phyloP scores from a whole-genome alignment of 1,140 invertebrate genomes.

The Apolygus lucorum region DNA sequence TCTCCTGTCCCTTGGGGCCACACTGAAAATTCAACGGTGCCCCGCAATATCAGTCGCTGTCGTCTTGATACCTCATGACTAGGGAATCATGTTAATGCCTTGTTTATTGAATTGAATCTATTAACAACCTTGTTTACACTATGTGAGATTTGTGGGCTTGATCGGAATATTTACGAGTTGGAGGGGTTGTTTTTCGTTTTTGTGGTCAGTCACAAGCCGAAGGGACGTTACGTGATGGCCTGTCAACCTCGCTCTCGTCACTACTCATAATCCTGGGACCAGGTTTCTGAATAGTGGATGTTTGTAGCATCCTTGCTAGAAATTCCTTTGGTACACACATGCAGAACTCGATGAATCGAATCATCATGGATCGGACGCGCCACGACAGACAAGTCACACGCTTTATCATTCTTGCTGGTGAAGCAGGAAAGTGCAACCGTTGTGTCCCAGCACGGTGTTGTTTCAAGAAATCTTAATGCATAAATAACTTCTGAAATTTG shows the following conservation, averaged over 20 bases:
- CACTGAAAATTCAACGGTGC: neutral
- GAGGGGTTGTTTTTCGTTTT: neutral
- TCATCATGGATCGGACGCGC: too few relatives aligned
- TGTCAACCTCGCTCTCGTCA: neutral
- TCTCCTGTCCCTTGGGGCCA: neutral
- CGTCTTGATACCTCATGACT: neutral
- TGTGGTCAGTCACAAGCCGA: neutral
- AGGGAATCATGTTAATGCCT: neutral
- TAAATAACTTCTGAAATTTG: too few relatives aligned
- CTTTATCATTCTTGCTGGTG: too few relatives aligned
- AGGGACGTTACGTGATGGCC: neutral
- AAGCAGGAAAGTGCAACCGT: too few relatives aligned
- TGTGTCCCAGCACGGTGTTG: too few relatives aligned
- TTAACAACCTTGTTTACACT: neutral
- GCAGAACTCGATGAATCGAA: too few relatives aligned
- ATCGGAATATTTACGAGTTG: neutral
- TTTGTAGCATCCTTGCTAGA: too few relatives aligned
- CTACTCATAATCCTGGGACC: too few relatives aligned
- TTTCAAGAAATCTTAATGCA: too few relatives aligned
- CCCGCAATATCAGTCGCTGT: neutral
- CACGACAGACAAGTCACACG: too few relatives aligned
- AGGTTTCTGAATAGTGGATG: too few relatives aligned
- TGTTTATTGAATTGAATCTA: neutral
- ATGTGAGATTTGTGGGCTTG: neutral
- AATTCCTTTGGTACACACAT: too few relatives aligned